phyloP scores from a whole-genome alignment of 2,113 vertebrate species.

The Spea bombifrons region DNA sequence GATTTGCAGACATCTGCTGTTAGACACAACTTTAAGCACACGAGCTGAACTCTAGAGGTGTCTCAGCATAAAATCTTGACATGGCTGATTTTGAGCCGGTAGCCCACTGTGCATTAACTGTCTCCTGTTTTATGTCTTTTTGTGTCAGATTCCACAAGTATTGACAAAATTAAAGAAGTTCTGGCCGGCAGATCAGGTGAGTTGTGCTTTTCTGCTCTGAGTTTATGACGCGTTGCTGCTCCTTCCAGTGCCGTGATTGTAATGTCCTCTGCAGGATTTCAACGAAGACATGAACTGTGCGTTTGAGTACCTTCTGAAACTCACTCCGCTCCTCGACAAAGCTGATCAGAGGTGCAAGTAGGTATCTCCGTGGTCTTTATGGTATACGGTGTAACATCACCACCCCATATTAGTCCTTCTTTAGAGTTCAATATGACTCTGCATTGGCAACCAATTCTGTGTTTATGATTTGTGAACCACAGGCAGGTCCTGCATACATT shows the following conservation, averaged over 20 bases:
- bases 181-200: conserved; percentile 85
- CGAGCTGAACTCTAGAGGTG: too few species aligned
- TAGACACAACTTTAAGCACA: too few species aligned
- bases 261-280: conserved; percentile 75
- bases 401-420: too few species aligned
- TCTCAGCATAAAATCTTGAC: too few species aligned
- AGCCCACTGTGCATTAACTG: too few species aligned
- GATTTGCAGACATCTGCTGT: too few species aligned
- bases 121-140: conserved; percentile 1
- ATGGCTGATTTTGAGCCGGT: too few species aligned
- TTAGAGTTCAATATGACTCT: too few species aligned
- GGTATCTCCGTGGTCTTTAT: conserved; percentile 35
- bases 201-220: rapidly evolving
- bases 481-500: too few species aligned
- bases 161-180: conserved; percentile 92
- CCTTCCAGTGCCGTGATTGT: background rate
- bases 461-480: background rate
- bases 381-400: too few species aligned
- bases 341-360: conserved; percentile 98
- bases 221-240: background rate
- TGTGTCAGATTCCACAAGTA: conserved; percentile 88
- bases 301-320: conserved; percentile 89
- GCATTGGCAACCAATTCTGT: background rate
- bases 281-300: conserved; percentile 89
- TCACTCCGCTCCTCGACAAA: conserved; percentile 92